Conservation (phyloP, 2,888 invertebrate species). For the Aphodius sticticus region DNA sequence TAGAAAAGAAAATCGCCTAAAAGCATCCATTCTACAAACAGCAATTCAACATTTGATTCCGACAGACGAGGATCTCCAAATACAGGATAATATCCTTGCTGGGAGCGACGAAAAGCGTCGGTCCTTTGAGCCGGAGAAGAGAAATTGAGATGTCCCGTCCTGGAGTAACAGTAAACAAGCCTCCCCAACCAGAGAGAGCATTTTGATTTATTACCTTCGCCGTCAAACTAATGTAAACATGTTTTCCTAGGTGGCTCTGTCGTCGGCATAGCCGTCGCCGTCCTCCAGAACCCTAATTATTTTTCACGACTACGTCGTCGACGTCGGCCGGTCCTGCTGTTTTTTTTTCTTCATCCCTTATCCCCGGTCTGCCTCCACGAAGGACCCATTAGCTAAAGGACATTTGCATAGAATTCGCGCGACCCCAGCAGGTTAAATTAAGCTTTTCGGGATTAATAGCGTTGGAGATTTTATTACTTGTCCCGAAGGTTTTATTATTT, state of each 20-base stretch:
- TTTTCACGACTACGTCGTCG: not conserved
- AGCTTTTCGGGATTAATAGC: not conserved
- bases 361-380: not conserved
- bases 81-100: not conserved
- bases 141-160: not conserved
- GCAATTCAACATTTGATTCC: not conserved
- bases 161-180: not conserved
- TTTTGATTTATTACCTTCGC: slow-evolving; percentile 19
- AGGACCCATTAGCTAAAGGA: not conserved
- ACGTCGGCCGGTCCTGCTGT: not conserved
- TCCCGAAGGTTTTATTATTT: not conserved
- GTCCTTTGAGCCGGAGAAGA: not conserved
- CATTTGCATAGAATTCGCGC: not conserved
- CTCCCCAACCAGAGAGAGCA: not conserved
- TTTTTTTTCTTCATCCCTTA: not conserved
- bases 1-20: not conserved
- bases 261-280: not conserved
- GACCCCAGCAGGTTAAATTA: not conserved
- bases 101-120: not conserved
- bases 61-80: not conserved
- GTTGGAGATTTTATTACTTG: not conserved
- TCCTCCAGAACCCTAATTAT: not conserved
- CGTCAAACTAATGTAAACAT: slow-evolving; percentile 21
- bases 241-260: slow-evolving; percentile 19
- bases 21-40: not conserved